Conservation (phyloP, 2,888 invertebrate genomes). For the Sarcophaga variegata region DNA sequence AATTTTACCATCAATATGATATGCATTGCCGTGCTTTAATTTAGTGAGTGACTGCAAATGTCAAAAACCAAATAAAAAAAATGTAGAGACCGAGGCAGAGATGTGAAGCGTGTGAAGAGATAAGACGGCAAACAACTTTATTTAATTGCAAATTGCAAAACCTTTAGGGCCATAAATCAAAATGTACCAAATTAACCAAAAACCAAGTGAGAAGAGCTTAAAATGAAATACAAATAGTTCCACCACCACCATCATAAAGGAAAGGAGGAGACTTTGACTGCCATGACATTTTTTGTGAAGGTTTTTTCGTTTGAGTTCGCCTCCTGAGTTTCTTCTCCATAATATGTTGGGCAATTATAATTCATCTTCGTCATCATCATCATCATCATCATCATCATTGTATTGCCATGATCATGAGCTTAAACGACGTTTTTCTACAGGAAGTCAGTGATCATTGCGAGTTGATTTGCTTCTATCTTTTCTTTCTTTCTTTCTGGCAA, state of each 20-base stretch:
- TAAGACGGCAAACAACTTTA: conserved; percentile 45
- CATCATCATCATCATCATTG: conserved; percentile 15
- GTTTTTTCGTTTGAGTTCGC: background rate
- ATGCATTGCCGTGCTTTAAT: background rate
- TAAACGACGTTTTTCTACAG: conserved; percentile 38
- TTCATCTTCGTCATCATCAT: background rate
- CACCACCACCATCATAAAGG: background rate
- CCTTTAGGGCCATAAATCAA: conserved; percentile 60
- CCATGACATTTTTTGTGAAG: conserved; percentile 38
- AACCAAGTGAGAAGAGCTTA: background rate
- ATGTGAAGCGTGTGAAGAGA: background rate
- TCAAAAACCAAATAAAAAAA: background rate
- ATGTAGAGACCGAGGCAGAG: too few species aligned
- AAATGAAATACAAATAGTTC: conserved; percentile 21
- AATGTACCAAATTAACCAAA: background rate
- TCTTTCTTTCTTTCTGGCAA: background rate
- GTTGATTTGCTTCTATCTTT: background rate
- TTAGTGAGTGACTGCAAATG: conserved; percentile 25
- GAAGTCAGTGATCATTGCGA: conserved; percentile 53
- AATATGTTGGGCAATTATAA: conserved; percentile 43
- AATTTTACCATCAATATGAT: background rate
- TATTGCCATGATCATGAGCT: conserved; percentile 44
- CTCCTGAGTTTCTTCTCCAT: background rate
- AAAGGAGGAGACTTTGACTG: conserved; percentile 17
- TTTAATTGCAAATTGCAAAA: conserved; percentile 45